phyloP scores from a whole-genome alignment of 2,113 vertebrate species.

The Corvus moneduloides region DNA sequence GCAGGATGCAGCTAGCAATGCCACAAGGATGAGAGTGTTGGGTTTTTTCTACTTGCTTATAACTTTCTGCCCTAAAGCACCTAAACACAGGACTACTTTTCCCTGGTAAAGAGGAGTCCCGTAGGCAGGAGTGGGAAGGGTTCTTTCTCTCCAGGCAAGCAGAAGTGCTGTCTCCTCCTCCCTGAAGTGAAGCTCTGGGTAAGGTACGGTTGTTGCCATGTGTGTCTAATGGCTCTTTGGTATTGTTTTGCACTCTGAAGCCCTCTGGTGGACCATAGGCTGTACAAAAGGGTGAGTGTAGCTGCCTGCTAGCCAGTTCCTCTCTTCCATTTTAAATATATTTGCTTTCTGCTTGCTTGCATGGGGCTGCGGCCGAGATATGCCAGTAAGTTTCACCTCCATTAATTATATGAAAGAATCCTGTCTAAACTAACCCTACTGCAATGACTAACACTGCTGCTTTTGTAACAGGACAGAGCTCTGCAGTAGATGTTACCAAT shows the following conservation, averaged over 20 bases:
- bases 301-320: conserved; percentile 91
- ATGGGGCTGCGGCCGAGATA: conserved; percentile 87
- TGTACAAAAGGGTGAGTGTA: conserved; percentile 99
- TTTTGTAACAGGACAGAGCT: conserved; percentile 61
- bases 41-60: not conserved
- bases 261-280: conserved; percentile 99
- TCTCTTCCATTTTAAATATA: conserved; percentile 78
- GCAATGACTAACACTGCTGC: conserved; percentile 77
- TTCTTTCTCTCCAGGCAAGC: conserved; percentile 56
- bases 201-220: conserved; percentile 66
- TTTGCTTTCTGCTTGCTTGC: conserved; percentile 98
- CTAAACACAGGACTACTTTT: not conserved
- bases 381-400: conserved; percentile 78
- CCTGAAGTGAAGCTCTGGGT: conserved; percentile 60
- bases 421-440: conserved; percentile 71
- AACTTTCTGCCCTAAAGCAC: not conserved
- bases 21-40: not conserved
- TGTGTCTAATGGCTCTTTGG: conserved; percentile 98
- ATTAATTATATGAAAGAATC: conserved; percentile 64
- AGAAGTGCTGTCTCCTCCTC: conserved; percentile 41
- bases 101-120: not conserved
- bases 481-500: conserved; percentile 38
- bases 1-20: not conserved
- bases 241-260: conserved; percentile 99
- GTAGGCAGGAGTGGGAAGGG: conserved; percentile 38